These are phyloP conservation scores for Zoanthus sansibaricus DNA, from an alignment of 92 coral and sea anemone species.

Conservation along the genomic window DNA sequence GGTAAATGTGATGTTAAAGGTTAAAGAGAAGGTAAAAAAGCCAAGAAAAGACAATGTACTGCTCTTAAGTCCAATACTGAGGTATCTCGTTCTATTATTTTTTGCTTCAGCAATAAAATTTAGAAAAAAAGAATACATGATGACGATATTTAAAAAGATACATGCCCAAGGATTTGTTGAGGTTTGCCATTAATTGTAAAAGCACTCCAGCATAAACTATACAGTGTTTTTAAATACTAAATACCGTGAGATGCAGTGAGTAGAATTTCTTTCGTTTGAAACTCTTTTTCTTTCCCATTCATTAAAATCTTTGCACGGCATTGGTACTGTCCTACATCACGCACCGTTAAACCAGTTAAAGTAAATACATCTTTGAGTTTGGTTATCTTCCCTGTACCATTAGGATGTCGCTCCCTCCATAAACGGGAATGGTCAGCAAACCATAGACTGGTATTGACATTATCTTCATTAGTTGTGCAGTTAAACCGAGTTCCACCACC, in stretches of 20 bases:
- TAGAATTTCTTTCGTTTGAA: not conserved
- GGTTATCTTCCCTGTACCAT: not conserved
- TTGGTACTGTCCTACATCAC: not conserved
- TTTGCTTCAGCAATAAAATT: too few species aligned
- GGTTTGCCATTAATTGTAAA: too few species aligned
- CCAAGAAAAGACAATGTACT: too few species aligned
- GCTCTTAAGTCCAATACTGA: too few species aligned
- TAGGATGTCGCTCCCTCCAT: not conserved
- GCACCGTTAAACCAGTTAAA: not conserved
- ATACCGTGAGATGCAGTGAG: not conserved
- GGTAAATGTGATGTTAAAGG: too few species aligned
- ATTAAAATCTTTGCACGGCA: constrained; percentile 1
- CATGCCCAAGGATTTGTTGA: too few species aligned
- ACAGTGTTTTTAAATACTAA: not conserved
- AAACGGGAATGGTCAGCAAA: too few species aligned
- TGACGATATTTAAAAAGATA: too few species aligned
- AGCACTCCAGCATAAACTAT: too few species aligned
- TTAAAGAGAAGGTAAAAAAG: too few species aligned
- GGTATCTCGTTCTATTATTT: too few species aligned
- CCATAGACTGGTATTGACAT: constrained; percentile 16
- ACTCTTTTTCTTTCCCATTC: not conserved
- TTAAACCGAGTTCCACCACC: not conserved
- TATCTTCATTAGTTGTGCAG: constrained; percentile 24
- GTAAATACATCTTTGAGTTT: constrained; percentile 15
- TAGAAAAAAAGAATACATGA: too few species aligned